Conservation (phyloP, 2,888 invertebrate genomes). For the Oscheius myriophilus region DNA sequence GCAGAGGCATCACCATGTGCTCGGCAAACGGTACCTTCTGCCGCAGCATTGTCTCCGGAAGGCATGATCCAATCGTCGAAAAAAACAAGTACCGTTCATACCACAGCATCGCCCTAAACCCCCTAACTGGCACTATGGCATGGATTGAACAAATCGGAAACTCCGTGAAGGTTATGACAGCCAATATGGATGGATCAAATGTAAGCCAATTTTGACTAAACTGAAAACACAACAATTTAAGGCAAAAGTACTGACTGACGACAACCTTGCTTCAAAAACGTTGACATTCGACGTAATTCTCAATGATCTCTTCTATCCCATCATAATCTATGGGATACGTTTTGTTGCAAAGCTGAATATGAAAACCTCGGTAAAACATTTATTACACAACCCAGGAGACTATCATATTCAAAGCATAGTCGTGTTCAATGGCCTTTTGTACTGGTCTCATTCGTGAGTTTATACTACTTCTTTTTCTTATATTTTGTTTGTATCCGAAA, state of each 20-base stretch:
- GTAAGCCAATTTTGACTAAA: slow-evolving; percentile 74
- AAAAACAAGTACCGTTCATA: no score
- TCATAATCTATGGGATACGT: slow-evolving; percentile 36
- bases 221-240: no score
- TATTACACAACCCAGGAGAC: slow-evolving; percentile 39
- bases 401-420: slow-evolving; percentile 45
- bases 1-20: no score
- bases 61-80: no score
- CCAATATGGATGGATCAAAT: slow-evolving; percentile 93
- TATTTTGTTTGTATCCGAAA: no score
- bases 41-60: no score
- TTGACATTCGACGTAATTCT: slow-evolving; percentile 49
- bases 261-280: no score
- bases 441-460: slow-evolving; percentile 48
- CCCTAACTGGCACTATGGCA: no score
- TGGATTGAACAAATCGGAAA: slow-evolving; percentile 8
- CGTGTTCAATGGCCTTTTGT: slow-evolving; percentile 49
- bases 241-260: no score
- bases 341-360: slow-evolving; percentile 52
- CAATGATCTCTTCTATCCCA: slow-evolving; percentile 52
- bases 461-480: no score
- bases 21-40: neutral
- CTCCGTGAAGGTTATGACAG: slow-evolving; percentile 65
- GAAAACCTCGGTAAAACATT: slow-evolving; percentile 35
- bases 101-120: no score